Base-by-base conservation (phyloP, 2,797 vertebrate genomes). In the Pseudotriccus pelzelni region DNA sequence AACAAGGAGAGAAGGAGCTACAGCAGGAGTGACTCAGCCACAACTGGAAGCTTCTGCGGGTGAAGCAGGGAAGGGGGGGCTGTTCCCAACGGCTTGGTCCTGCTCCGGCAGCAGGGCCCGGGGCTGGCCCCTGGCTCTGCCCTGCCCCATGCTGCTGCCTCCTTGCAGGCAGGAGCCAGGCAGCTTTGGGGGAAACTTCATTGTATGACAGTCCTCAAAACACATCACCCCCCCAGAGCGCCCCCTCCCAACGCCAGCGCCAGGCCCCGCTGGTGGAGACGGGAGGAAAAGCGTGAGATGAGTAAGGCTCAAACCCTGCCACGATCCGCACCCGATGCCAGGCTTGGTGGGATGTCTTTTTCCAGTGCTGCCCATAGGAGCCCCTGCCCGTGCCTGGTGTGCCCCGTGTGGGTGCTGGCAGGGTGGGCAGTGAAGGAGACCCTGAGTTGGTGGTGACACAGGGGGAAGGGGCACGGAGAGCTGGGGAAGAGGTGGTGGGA, bases 21-120 rank as follows among this genome's bases (percentile, higher is more conserved):
- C 91, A 94, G 94, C 84, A 3, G 90, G 93, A 96, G 96, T 97
- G 97, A 97, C 95, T 97, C 97, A 97, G 94, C 97, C 84, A 86
- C 93, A 94, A 95, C 91, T 97, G 94, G 95, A 96, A 96, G 96
- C 90, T 91, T 92, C 93, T 95, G 90, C 36, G 67, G 89, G 83
- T 81, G 85, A 88, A 94, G 64, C 22, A 12, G 69, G 49, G 44
- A 52, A 62, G 77, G 80, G 77, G 85, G 50, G 28, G 36, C 44
- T 56, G 70, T 30, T 94, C 87, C 68, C 79, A n/a, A 32, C 0
- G 2, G 50, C 39, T 79, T 4, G n/a, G 91, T 84, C 85, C 87
- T 6, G 7, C 55, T 92, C 53, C 1, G 11, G 73, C 66, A 52
- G 64, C 1, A 0, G 56, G 44, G 66, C 41, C 28, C 0, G 0